Evolutionary conservation across 2,113 vertebrate species (phyloP), one percentile per base, ranked within the genome.

Genomic region (Pterocles burchelli): DNA sequence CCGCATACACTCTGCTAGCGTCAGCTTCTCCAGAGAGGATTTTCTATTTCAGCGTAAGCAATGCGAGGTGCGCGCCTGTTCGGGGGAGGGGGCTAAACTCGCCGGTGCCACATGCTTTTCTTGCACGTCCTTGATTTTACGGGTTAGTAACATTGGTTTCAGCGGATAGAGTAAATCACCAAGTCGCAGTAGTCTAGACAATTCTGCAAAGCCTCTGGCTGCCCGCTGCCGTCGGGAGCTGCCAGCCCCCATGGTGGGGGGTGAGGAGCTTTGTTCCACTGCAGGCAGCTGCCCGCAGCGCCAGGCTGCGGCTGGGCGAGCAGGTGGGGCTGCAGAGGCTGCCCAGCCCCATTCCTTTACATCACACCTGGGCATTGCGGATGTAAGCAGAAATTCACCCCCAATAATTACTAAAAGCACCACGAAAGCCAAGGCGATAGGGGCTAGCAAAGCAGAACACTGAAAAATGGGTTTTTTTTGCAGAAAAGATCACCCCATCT

Each of bases 21-120:
- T 91, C 93, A 88, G 79, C 93, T 73, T 10, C 75, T 68, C 48
- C 21, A 2, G 43, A 12, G 63, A 9, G 16, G 18, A 28, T 70
- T 54, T 57, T 48, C 25, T 38, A 22, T 10, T 68, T 83, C 41
- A 13, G 79, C 79, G 74, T 78, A 43, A 91, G 82, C 82, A 6
- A 10, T 4, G 74, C 0, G 28, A 33, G 13, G 36, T 5, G 26
- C 33, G 41, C 7, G 26, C 73, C 83, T 9, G 0, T 10, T 17
- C 43, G 34, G 31, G n/a, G 52, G 16, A 33, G 25, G 31, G 57
- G 52, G 48, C 22, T 36, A 12, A 43, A 8, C 28, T 49, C 59
- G 0, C 77, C 61, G 8, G 9, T 41, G 17, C 14, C 49, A 13
- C 49, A 6, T 2, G 15, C 49, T 1, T 19, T 73, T 46, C 43